Evolutionary conservation across 1,140 invertebrate genomes (phyloP).

Genomic region (Phymorhynchus buccinoides): DNA sequence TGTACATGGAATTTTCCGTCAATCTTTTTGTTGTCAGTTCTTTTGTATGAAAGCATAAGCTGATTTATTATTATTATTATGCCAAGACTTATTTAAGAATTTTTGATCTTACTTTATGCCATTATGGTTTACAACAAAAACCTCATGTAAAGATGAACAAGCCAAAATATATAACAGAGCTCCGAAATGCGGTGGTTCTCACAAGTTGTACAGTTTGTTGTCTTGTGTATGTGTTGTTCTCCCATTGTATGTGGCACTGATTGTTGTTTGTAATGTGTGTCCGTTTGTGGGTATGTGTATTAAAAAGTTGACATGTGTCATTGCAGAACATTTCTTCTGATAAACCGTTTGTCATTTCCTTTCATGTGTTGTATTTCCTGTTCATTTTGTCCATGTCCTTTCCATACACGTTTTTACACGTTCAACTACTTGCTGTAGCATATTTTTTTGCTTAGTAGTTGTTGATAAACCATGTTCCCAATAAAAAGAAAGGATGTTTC

Average conservation of each 20-base stretch:
- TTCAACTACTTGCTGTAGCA: not conserved
- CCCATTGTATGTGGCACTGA: not conserved
- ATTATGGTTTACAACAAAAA: too few species aligned
- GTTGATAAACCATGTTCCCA: not conserved
- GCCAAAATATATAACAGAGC: too few species aligned
- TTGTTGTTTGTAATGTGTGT: not conserved
- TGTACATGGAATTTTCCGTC: too few species aligned
- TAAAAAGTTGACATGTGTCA: not conserved
- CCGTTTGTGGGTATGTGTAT: not conserved
- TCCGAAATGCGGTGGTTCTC: not conserved
- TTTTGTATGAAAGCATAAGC: too few species aligned
- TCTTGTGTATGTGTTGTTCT: not conserved
- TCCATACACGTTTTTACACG: not conserved
- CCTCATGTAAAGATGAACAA: too few species aligned
- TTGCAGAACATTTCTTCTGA: not conserved
- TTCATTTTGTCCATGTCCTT: not conserved
- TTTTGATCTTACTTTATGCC: too few species aligned
- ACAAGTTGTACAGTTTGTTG: not conserved
- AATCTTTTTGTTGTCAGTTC: too few species aligned
- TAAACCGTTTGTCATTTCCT: not conserved
- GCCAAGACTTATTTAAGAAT: too few species aligned
- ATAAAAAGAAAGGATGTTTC: not conserved
- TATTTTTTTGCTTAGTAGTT: not conserved
- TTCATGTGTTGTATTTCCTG: not conserved
- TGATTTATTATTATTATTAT: too few species aligned